Evolutionary conservation across 2,113 vertebrate species (phyloP).

Genomic region (Erythrocercus mccallii): DNA sequence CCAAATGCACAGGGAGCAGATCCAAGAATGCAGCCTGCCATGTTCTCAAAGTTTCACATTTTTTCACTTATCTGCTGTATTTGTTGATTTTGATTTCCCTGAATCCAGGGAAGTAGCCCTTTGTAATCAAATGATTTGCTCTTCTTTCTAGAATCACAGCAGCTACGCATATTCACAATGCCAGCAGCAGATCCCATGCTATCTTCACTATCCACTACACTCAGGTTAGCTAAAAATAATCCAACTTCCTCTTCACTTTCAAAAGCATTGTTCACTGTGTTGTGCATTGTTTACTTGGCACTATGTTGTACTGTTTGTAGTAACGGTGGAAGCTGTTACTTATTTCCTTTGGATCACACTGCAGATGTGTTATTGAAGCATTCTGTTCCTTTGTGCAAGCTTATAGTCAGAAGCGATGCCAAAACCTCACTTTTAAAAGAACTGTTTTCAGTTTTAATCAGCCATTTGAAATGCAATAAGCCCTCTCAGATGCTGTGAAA

Average conservation of each 20-base stretch:
- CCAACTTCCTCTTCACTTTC: background rate
- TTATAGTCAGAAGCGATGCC: background rate
- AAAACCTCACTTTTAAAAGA: background rate
- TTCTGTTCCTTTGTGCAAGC: background rate
- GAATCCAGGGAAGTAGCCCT: background rate
- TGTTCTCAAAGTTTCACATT: background rate
- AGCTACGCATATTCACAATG: constrained; percentile 91
- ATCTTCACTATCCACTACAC: constrained; percentile 97
- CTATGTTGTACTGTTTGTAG: background rate
- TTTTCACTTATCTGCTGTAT: background rate
- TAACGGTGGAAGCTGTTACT: background rate
- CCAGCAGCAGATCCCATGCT: constrained; percentile 97
- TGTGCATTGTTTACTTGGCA: background rate
- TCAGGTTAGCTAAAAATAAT: constrained; percentile 78
- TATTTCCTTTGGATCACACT: background rate
- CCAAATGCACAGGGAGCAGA: background rate
- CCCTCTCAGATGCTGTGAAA: background rate
- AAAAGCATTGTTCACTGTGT: background rate
- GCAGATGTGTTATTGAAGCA: background rate
- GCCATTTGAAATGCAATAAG: background rate
- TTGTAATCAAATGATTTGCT: background rate
- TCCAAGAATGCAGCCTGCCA: background rate
- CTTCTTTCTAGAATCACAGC: constrained; percentile 85
- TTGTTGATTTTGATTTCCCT: background rate
- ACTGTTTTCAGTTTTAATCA: background rate